These are phyloP conservation scores for Heliconius himera DNA, from an alignment of 1,140 invertebrate genomes.

Conservation along the genomic window DNA sequence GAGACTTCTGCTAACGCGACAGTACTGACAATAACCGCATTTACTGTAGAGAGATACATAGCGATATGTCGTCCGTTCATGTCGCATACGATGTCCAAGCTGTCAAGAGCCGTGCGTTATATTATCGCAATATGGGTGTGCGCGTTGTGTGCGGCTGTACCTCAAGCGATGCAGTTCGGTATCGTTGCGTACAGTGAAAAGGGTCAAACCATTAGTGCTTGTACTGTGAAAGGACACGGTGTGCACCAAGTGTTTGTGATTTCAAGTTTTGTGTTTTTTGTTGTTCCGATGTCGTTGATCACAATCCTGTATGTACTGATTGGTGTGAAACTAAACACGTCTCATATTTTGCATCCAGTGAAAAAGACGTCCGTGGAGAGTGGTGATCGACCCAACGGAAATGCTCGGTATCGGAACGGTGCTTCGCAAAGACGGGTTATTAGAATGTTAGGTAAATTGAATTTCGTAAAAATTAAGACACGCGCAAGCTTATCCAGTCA, in stretches of 20 bases:
- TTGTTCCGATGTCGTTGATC: conserved; percentile 89
- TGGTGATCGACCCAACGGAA: conserved; percentile 59
- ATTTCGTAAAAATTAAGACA: not conserved
- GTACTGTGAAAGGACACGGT: conserved; percentile 81
- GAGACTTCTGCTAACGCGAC: conserved; percentile 95
- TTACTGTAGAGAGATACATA: conserved; percentile 97
- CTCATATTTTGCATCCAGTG: conserved; percentile 71
- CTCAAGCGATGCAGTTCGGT: conserved; percentile 89
- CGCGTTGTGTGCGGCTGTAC: conserved; percentile 89
- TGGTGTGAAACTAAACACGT: conserved; percentile 84
- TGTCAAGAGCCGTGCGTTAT: conserved; percentile 87
- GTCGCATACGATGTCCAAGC: conserved; percentile 92
- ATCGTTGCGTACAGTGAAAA: conserved; percentile 82
- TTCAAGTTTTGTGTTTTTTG: conserved; percentile 89
- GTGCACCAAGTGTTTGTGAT: conserved; percentile 86
- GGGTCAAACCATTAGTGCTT: conserved; percentile 78
- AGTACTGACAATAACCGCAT: conserved; percentile 95
- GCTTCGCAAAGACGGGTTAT: conserved; percentile 83
- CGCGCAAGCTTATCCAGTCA: too few relatives aligned
- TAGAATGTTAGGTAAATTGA: conserved; percentile 85
- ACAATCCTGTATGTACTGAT: conserved; percentile 88
- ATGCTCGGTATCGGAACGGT: conserved; percentile 79
- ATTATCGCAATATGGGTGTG: conserved; percentile 88
- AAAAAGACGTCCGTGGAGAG: conserved; percentile 69
- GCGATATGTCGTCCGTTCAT: conserved; percentile 96